Evolutionary conservation across 2,113 vertebrate species (phyloP).

Genomic region (Pithys albifrons): DNA sequence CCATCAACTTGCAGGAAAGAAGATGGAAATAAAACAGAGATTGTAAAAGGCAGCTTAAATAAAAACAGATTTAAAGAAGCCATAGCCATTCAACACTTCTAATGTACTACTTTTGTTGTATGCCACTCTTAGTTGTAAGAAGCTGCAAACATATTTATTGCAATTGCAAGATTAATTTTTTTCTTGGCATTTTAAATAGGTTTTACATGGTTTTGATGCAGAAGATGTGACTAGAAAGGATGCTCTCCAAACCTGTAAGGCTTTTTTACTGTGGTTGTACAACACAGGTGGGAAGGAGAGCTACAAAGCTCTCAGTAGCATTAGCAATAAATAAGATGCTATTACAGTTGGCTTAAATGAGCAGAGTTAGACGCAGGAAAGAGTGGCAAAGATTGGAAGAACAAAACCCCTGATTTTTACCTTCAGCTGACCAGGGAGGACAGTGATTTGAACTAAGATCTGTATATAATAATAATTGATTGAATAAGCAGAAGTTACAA

Average conservation of each 20-base stretch:
- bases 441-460: not conserved
- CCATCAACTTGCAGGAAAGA: not conserved
- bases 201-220: not conserved
- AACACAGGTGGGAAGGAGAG: not conserved
- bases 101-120: not conserved
- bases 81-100: not conserved
- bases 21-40: not conserved
- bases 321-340: not conserved
- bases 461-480: not conserved
- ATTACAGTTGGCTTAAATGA: not conserved
- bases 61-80: not conserved
- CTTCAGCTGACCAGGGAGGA: not conserved
- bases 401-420: not conserved
- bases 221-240: not conserved
- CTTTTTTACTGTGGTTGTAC: not conserved
- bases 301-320: not conserved
- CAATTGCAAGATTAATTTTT: not conserved
- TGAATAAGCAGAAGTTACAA: not conserved
- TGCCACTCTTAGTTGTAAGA: not conserved
- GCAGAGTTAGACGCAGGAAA: not conserved
- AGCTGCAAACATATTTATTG: not conserved
- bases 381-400: not conserved
- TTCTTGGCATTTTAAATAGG: not conserved
- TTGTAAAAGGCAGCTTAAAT: not conserved
- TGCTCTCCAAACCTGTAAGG: not conserved